These are phyloP conservation scores for Alexandromys oeconomus DNA, from an alignment of 2,797 vertebrate species.

Conservation along the genomic window DNA sequence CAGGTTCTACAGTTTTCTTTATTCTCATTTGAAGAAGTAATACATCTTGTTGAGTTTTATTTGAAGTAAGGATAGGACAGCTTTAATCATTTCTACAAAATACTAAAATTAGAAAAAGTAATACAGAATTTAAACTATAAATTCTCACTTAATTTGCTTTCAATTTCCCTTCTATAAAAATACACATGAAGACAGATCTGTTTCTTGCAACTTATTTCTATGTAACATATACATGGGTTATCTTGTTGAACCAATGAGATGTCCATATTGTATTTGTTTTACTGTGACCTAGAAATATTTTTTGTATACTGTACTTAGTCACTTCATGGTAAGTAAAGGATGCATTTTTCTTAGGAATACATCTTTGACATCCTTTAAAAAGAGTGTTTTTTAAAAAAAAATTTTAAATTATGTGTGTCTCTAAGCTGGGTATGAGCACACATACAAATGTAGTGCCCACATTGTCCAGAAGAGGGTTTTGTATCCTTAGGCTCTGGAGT, in stretches of 20 bases:
- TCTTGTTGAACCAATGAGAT: neutral
- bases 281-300: neutral
- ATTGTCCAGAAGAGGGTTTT: neutral
- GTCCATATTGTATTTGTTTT: neutral
- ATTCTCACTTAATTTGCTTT: neutral
- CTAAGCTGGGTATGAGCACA: neutral
- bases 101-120: slow-evolving; percentile 9
- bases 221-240: neutral
- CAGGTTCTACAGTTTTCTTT: neutral
- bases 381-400: too few species aligned
- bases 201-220: slow-evolving; percentile 16
- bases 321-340: neutral
- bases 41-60: neutral
- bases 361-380: neutral
- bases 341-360: neutral
- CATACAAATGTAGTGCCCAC: neutral
- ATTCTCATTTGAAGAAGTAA: slow-evolving; percentile 7
- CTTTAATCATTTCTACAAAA: neutral
- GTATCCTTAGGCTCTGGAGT: neutral
- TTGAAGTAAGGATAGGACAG: slow-evolving; percentile 11
- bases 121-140: neutral
- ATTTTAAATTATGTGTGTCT: neutral
- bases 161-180: neutral
- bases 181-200: neutral
- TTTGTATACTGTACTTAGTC: neutral